Conservation (phyloP, 92 coral and sea anemone species). For the Umimayanthus chanpuru region DNA sequence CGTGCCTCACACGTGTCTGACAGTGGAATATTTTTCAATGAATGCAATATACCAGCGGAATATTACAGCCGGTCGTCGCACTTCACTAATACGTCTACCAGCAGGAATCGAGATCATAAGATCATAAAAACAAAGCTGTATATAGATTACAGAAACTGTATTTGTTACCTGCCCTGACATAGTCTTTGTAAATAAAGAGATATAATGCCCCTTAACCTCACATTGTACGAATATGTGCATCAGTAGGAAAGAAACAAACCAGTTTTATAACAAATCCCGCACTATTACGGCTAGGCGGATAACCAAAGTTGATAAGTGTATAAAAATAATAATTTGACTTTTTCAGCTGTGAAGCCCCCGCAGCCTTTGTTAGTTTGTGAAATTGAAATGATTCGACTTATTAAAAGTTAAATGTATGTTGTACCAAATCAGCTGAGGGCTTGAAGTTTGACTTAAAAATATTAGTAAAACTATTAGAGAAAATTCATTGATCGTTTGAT, state of each 20-base stretch:
- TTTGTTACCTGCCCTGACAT: conserved; percentile 4
- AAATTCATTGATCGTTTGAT: neutral
- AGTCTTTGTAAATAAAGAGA: conserved; percentile 41
- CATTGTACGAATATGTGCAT: neutral
- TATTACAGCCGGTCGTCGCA: conserved; percentile 5
- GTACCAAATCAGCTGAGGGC: conserved; percentile 18
- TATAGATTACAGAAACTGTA: conserved; percentile 12
- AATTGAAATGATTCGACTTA: conserved; percentile 17
- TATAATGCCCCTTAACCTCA: conserved; percentile 19
- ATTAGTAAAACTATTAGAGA: conserved; percentile 14
- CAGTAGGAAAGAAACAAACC: neutral
- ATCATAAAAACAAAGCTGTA: conserved; percentile 40
- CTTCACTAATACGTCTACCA: conserved; percentile 26
- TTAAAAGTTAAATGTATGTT: conserved; percentile 21
- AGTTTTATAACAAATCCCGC: conserved; percentile 6
- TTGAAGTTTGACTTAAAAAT: conserved; percentile 9
- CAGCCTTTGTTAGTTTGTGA: conserved; percentile 25
- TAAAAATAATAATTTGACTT: neutral
- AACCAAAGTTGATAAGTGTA: neutral
- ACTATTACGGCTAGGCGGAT: neutral
- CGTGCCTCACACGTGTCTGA: conserved; percentile 46
- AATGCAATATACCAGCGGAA: conserved; percentile 20
- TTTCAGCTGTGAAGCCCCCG: neutral
- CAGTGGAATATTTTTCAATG: conserved; percentile 9
- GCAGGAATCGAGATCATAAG: conserved; percentile 49